A percentile compares a stretch with the other conserved stretches of the same genome.
phyloP scores from a whole-genome alignment of 2,797 vertebrate species.

The Holocentrus rufus region DNA sequence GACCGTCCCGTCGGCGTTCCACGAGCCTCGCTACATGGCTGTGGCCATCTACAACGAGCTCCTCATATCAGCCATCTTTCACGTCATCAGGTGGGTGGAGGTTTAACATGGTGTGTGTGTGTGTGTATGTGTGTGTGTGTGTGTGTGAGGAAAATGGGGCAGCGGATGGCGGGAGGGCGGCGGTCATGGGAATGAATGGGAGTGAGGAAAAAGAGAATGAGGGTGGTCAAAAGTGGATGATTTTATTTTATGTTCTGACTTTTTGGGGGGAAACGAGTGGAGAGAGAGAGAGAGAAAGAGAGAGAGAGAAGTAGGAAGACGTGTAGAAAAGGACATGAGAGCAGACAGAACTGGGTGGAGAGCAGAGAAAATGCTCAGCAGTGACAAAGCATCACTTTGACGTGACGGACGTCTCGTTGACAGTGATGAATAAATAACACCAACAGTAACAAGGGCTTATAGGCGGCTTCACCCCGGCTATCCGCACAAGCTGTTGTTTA shows the following conservation, averaged over 20 bases:
- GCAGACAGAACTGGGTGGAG: neutral
- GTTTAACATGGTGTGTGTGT: neutral
- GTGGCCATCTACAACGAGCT: constrained; percentile 98
- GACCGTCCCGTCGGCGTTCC: constrained; percentile 95
- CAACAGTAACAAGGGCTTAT: constrained; percentile 7
- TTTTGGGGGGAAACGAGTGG: too few species aligned
- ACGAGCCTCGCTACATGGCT: constrained; percentile 97
- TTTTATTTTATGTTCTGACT: too few species aligned
- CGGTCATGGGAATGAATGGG: too few species aligned
- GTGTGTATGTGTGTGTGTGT: neutral
- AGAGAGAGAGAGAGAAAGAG: too few species aligned
- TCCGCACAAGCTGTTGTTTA: constrained; percentile 39
- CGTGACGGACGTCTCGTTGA: constrained; percentile 17
- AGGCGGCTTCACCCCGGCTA: neutral
- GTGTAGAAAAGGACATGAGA: constrained; percentile 8
- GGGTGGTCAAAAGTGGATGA: neutral
- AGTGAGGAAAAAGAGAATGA: neutral
- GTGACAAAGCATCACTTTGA: neutral
- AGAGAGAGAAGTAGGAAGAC: neutral
- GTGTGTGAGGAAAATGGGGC: neutral
- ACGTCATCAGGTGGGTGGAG: constrained; percentile 90
- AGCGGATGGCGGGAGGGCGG: too few species aligned
- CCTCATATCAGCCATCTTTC: constrained; percentile 95
- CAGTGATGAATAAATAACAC: neutral
- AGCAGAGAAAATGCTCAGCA: neutral